Evolutionary conservation across 2,797 vertebrate genomes (phyloP).

Genomic region (Psittacula derbiana): DNA sequence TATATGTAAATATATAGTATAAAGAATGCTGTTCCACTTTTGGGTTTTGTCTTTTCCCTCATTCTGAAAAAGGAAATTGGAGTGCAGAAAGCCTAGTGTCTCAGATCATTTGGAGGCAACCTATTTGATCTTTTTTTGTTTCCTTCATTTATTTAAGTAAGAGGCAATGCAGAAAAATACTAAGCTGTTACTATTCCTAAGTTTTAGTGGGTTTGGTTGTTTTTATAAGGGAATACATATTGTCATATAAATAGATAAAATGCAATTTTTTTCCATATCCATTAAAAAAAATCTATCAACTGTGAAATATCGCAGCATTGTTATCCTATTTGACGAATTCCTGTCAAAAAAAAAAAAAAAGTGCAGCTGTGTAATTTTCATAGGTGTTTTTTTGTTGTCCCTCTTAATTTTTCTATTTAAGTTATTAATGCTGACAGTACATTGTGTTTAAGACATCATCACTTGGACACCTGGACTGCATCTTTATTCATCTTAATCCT

Average conservation of each 20-base stretch:
- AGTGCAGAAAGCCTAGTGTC: background rate
- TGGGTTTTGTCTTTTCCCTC: background rate
- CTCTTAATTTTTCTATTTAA: background rate
- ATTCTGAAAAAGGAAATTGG: background rate
- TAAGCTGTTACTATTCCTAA: background rate
- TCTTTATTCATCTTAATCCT: background rate
- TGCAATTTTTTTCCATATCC: background rate
- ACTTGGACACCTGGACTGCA: background rate
- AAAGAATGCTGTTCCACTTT: background rate
- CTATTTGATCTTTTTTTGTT: background rate
- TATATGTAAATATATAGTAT: background rate
- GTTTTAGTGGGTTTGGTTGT: background rate
- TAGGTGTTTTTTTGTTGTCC: background rate
- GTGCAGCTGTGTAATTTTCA: background rate
- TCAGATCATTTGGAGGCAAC: background rate
- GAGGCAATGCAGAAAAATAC: background rate
- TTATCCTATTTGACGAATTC: background rate
- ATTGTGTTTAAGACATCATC: background rate
- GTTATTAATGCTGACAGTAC: background rate
- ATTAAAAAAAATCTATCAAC: background rate
- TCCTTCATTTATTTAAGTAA: background rate
- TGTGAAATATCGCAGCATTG: background rate
- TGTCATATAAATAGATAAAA: background rate
- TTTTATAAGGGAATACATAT: background rate
- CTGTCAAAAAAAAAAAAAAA: background rate